Evolutionary conservation across 2,888 invertebrate genomes (phyloP).

Genomic region (Cryptocephalus primarius): DNA sequence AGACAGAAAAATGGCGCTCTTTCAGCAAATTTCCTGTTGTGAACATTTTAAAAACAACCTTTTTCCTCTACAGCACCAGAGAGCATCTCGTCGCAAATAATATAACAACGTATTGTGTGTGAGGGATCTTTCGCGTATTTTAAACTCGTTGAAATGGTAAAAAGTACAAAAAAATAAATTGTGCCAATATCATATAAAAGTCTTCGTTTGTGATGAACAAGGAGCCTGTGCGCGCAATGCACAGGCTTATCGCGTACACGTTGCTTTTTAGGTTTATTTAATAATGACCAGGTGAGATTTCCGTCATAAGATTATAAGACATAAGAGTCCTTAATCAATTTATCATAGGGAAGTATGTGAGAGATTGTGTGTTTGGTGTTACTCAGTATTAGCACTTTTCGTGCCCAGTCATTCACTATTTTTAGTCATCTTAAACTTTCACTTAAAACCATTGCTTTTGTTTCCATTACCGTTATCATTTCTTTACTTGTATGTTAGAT

Average conservation of each 20-base stretch:
- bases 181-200: no score
- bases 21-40: neutral
- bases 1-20: neutral
- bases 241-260: slow-evolving; percentile 33
- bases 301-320: slow-evolving; percentile 6
- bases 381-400: no score
- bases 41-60: slow-evolving; percentile 3
- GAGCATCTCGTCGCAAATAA: no score
- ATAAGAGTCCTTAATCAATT: neutral
- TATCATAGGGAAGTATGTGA: neutral
- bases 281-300: slow-evolving; percentile 35
- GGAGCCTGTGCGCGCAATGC: slow-evolving; percentile 40
- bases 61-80: slow-evolving; percentile 35
- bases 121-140: slow-evolving; percentile 25
- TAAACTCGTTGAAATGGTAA: slow-evolving; percentile 17
- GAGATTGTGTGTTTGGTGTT: no score
- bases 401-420: no score
- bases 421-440: no score
- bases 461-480: no score
- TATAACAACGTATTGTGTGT: slow-evolving; percentile 20
- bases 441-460: no score
- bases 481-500: no score
- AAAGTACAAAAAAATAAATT: neutral
- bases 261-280: slow-evolving; percentile 28
- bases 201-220: slow-evolving; percentile 5